Conservation (phyloP, 2,113 vertebrate genomes). For the Polypterus senegalus region DNA sequence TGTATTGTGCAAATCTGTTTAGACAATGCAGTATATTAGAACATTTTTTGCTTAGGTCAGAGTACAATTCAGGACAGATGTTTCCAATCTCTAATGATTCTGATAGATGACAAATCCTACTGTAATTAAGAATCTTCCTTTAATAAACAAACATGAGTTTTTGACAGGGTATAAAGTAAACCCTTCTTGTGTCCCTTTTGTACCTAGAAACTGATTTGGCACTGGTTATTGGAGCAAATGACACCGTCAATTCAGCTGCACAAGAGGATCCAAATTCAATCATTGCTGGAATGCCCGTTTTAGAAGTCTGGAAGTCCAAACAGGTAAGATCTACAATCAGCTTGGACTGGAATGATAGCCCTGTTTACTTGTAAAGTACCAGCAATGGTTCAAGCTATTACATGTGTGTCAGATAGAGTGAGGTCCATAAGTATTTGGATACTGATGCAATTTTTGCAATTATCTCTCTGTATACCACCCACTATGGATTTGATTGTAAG, state of each 20-base stretch:
- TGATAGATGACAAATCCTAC: no score
- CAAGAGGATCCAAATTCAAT: slow-evolving; percentile 29
- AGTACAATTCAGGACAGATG: no score
- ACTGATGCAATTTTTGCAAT: no score
- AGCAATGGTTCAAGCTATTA: no score
- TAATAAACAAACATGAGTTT: slow-evolving; percentile 18
- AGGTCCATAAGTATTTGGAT: no score
- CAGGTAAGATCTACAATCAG: slow-evolving; percentile 11
- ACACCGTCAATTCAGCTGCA: slow-evolving; percentile 29
- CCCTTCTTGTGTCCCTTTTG: slow-evolving; percentile 20
- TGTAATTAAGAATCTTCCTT: slow-evolving; percentile 13
- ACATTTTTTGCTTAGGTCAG: not conserved
- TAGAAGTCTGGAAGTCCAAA: slow-evolving; percentile 23
- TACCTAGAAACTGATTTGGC: slow-evolving; percentile 32
- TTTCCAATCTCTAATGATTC: no score
- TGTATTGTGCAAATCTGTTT: slow-evolving; percentile 26
- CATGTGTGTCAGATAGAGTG: no score
- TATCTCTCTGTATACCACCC: no score
- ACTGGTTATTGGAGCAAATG: slow-evolving; percentile 25
- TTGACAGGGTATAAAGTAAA: slow-evolving; percentile 11
- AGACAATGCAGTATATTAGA: slow-evolving; percentile 30
- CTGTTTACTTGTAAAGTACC: no score
- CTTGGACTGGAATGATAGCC: no score
- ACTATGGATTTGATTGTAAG: no score
- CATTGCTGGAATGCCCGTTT: slow-evolving; percentile 15